Conservation (phyloP, 2,797 vertebrate genomes). For the Lindbergichthys nudifrons region DNA sequence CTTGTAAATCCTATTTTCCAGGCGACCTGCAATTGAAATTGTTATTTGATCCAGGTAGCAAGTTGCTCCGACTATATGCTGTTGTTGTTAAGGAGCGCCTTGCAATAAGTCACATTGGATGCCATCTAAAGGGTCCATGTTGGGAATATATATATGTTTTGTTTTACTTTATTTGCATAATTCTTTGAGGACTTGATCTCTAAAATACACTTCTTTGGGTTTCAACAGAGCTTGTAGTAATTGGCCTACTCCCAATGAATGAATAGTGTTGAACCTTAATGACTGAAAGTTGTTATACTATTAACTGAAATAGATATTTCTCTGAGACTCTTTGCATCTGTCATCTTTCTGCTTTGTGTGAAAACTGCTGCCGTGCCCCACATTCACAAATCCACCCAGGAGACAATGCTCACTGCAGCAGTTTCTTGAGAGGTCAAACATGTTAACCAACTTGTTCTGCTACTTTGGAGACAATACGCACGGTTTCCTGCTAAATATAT, state of each 20-base stretch:
- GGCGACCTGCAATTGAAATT: background rate
- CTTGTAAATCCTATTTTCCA: conserved; percentile 30
- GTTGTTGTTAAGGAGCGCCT: no score
- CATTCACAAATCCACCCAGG: no score
- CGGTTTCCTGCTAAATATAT: conserved; percentile 52
- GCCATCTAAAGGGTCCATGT: background rate
- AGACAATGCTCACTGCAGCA: no score
- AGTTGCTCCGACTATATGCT: background rate
- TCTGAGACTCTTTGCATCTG: conserved; percentile 4
- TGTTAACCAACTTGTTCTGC: conserved; percentile 81
- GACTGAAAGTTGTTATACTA: background rate
- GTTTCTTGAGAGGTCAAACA: conserved; percentile 67
- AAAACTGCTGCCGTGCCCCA: conserved; percentile 39
- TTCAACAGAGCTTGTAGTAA: background rate
- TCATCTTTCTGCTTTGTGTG: conserved; percentile 25
- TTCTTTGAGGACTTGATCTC: background rate
- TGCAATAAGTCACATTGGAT: no score
- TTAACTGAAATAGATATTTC: conserved; percentile 1
- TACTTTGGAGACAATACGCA: conserved; percentile 67
- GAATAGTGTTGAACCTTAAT: background rate
- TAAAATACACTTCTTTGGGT: background rate
- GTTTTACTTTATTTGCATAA: background rate
- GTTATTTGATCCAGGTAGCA: conserved; percentile 11
- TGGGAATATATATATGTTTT: background rate
- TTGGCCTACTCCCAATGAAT: background rate